Evolutionary conservation across 2,113 vertebrate genomes (phyloP).

Genomic region (Steatornis caripensis): DNA sequence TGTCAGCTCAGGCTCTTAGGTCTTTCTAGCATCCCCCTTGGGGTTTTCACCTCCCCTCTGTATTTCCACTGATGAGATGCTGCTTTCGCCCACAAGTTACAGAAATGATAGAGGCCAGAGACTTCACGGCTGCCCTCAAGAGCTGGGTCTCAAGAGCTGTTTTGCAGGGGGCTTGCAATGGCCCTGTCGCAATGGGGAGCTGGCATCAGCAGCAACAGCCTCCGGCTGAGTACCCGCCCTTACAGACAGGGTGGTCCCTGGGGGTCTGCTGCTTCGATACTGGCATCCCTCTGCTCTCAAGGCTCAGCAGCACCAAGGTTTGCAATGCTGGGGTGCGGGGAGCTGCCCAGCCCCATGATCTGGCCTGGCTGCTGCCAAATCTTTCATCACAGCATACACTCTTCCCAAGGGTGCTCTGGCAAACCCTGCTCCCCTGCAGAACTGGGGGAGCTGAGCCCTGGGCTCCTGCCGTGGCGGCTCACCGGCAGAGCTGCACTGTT

Average conservation of each 20-base stretch:
- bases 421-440: not conserved
- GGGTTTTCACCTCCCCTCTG: not conserved
- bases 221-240: not conserved
- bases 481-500: not conserved
- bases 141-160: not conserved
- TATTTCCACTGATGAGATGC: not conserved
- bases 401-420: not conserved
- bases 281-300: fast-evolving
- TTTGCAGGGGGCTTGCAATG: fast-evolving
- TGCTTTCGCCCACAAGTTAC: not conserved
- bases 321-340: not conserved
- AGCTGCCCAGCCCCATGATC: not conserved
- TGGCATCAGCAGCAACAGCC: not conserved
- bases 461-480: not conserved
- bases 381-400: fast-evolving
- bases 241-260: not conserved
- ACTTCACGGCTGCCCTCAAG: not conserved
- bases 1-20: not conserved
- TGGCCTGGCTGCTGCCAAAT: not conserved
- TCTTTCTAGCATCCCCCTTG: not conserved
- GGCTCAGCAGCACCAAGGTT: not conserved
- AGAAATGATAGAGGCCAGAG: not conserved
- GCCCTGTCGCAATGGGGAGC: fast-evolving
- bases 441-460: not conserved
- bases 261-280: not conserved